A percentile compares a stretch with the other conserved stretches of the same genome.
Conservation (phyloP, 2,888 invertebrate genomes). For the Calliopum simillimum region DNA sequence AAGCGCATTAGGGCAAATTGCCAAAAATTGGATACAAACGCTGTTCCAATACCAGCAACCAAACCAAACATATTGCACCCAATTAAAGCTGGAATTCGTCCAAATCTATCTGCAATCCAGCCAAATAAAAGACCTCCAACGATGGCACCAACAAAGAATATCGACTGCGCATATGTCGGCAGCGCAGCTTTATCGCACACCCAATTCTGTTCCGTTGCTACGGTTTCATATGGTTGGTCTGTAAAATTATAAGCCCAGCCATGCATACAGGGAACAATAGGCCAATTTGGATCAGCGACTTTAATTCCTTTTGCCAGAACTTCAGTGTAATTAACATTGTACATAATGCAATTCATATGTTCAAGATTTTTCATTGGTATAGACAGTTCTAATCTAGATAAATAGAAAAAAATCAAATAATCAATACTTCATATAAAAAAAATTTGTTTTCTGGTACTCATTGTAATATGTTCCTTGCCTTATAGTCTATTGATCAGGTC, state of each 20-base stretch:
- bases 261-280: constrained; percentile 73
- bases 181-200: constrained; percentile 85
- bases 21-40: constrained; percentile 79
- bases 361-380: constrained; percentile 73
- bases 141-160: constrained; percentile 90
- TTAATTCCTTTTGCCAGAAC: constrained; percentile 72
- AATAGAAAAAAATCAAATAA: neutral
- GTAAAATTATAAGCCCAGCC: constrained; percentile 89
- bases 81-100: constrained; percentile 84
- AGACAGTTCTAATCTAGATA: constrained; percentile 75
- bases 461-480: no score
- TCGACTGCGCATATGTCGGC: constrained; percentile 82
- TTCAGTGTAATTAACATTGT: constrained; percentile 79
- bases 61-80: constrained; percentile 83
- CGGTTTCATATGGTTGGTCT: constrained; percentile 84
- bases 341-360: constrained; percentile 80
- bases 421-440: no score
- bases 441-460: no score
- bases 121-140: constrained; percentile 88
- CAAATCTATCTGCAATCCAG: constrained; percentile 87
- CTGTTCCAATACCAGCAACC: constrained; percentile 77
- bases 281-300: constrained; percentile 79
- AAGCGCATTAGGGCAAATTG: constrained; percentile 84
- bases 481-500: no score
- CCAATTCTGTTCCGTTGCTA: constrained; percentile 89